Base-by-base conservation (phyloP, 2,797 vertebrate genomes). In the Oceanodroma leucorhoa region DNA sequence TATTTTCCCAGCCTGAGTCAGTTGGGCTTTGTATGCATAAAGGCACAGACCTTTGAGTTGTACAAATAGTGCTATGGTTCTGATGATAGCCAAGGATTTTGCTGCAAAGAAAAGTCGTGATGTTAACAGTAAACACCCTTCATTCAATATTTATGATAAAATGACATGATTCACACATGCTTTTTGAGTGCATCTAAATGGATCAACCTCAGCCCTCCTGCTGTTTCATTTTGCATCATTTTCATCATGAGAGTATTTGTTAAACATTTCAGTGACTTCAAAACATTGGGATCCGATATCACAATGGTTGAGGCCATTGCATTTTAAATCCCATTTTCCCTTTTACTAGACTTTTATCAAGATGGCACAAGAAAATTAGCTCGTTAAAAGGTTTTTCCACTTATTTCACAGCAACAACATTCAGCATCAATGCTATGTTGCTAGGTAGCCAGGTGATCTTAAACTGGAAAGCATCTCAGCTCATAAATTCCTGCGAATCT, bases 391-490 rank as follows among this genome's bases (percentile, higher is more conserved):
- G 22, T 79, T 57, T 90, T 95, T 38, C 76, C 66, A 89, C 58
- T 90, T 93, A 69, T 40, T 94, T 86, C 51, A 65, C 46, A 73
- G 78, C 26, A 89, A 61, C 36, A 71, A 55, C 19, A 70, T 51
- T 71, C 26, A 84, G 46, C 72, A 62, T 76, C 71, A 87, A 24
- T 62, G 45, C 43, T 29, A 13, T 40, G 75, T 91, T 97, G 95
- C 87, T 95, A 92, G 83, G 83, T 93, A 94, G 71, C 88, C 83
- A 65, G 80, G 77, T 92, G 73, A 93, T 83, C 89, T 95, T 79
- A 81, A 89, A 81, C 51, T 66, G 73, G 62, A 93, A 85, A 88
- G 36, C 43, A 70, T 40, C 75, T 93, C 66, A 75, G 67, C 55
- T 72, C 73, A 50, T 77, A 60, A 77, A 83, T 92, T 91, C 69